Evolutionary conservation across 2,888 invertebrate species (phyloP).

Genomic region (Eupithecia insigniata): DNA sequence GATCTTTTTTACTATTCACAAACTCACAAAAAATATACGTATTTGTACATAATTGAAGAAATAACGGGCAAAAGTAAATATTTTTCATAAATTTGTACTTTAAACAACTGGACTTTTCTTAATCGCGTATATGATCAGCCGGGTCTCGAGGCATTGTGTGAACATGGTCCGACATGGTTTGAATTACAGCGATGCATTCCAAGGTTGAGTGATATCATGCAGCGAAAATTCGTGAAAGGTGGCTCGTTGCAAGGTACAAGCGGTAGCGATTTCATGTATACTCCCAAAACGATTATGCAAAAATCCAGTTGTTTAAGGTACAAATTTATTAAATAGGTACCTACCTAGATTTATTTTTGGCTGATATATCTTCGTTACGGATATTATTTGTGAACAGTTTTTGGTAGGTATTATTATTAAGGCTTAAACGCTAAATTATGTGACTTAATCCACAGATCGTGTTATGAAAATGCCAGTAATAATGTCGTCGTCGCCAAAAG

Average conservation of each 20-base stretch:
- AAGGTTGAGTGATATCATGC: slow-evolving; percentile 50
- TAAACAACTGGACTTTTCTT: too few relatives aligned
- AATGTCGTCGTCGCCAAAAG: slow-evolving; percentile 52
- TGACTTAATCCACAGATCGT: slow-evolving; percentile 35
- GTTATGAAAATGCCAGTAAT: slow-evolving; percentile 46
- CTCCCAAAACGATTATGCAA: too few relatives aligned
- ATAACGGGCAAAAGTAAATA: too few relatives aligned
- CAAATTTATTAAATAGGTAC: too few relatives aligned
- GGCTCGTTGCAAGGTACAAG: slow-evolving; percentile 36
- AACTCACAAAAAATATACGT: too few relatives aligned
- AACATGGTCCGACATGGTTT: slow-evolving; percentile 22
- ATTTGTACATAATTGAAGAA: too few relatives aligned
- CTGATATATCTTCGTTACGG: too few relatives aligned
- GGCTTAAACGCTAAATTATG: slow-evolving; percentile 10
- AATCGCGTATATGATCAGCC: slow-evolving; percentile 12
- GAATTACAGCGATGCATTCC: slow-evolving; percentile 38
- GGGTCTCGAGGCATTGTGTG: slow-evolving; percentile 25
- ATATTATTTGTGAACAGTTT: too few relatives aligned
- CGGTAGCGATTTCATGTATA: slow-evolving; percentile 34
- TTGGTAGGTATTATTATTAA: background rate
- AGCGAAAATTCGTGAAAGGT: slow-evolving; percentile 61
- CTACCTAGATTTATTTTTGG: too few relatives aligned
- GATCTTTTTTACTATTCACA: too few relatives aligned
- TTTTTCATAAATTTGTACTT: too few relatives aligned
- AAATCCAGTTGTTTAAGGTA: too few relatives aligned